phyloP scores from a whole-genome alignment of 2,113 vertebrate genomes.

The Hydropotes inermis region DNA sequence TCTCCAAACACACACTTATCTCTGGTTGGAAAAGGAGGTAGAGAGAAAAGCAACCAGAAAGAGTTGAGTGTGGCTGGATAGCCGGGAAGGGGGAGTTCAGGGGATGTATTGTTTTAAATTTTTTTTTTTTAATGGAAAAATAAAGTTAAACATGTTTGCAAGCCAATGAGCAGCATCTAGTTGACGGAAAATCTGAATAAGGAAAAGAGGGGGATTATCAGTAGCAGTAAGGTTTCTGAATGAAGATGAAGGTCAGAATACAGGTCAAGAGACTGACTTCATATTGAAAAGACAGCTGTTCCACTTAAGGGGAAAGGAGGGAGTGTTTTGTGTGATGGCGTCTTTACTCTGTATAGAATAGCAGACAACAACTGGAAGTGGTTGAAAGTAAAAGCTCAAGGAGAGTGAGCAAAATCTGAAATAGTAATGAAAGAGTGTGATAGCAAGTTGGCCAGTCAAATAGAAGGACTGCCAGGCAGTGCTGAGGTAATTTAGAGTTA shows the following conservation, averaged over 20 bases:
- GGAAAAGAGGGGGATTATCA: not conserved
- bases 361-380: not conserved
- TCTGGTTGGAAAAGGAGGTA: not conserved
- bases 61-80: not conserved
- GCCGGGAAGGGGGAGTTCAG: not conserved
- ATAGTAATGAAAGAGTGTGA: not conserved
- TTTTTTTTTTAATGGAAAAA: conserved; percentile 22
- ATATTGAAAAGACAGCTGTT: not conserved
- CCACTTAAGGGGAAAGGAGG: not conserved
- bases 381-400: not conserved
- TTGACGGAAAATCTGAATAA: not conserved
- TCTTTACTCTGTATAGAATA: not conserved
- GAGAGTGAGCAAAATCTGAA: not conserved
- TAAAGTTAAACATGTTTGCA: not conserved
- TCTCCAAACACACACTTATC: not conserved
- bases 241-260: not conserved
- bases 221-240: not conserved
- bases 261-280: not conserved
- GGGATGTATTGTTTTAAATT: not conserved
- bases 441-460: not conserved
- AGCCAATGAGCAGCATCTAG: not conserved
- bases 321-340: not conserved
- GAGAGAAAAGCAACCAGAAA: not conserved
- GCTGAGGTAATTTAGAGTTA: not conserved
- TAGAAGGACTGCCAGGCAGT: not conserved